These are phyloP conservation scores for Oxytorus armatus DNA, from an alignment of 2,888 invertebrate species.

Conservation along the genomic window DNA sequence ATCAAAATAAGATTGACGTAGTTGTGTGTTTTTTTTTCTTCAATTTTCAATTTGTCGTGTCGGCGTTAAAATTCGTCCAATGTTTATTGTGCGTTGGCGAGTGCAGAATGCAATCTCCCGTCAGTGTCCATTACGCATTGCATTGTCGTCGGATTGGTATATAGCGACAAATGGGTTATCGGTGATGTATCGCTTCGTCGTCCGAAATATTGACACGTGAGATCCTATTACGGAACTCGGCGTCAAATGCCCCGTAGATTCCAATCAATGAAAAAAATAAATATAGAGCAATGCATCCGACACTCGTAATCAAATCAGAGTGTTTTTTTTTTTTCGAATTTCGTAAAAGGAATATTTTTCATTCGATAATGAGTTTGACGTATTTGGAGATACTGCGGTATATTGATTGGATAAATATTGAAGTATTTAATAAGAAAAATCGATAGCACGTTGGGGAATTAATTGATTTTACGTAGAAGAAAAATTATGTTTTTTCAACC, in stretches of 20 bases:
- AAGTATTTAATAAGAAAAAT: too few relatives aligned
- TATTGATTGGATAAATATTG: too few relatives aligned
- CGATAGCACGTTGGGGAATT: too few relatives aligned
- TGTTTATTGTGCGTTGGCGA: not conserved
- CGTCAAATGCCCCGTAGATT: slow-evolving; percentile 30
- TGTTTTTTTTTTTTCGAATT: slow-evolving; percentile 3
- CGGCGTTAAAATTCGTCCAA: not conserved
- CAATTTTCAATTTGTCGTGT: not conserved
- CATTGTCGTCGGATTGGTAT: slow-evolving; percentile 31
- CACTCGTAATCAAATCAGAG: slow-evolving; percentile 22
- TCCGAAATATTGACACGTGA: slow-evolving; percentile 61
- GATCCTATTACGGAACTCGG: slow-evolving; percentile 52
- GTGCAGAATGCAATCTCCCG: slow-evolving; percentile 20
- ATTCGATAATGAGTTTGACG: too few relatives aligned
- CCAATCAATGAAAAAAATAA: slow-evolving; percentile 11
- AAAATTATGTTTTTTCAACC: too few relatives aligned
- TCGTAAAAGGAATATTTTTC: not conserved
- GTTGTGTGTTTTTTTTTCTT: too few relatives aligned
- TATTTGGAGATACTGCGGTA: too few relatives aligned
- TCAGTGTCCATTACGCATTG: slow-evolving; percentile 44
- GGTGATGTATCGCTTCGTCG: slow-evolving; percentile 48
- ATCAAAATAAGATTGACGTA: too few relatives aligned
- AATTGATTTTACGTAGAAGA: too few relatives aligned
- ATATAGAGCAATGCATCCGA: not conserved
- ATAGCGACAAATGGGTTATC: slow-evolving; percentile 60